phyloP scores from a whole-genome alignment of 2,113 vertebrate genomes.

The Sphyrna mokarran region DNA sequence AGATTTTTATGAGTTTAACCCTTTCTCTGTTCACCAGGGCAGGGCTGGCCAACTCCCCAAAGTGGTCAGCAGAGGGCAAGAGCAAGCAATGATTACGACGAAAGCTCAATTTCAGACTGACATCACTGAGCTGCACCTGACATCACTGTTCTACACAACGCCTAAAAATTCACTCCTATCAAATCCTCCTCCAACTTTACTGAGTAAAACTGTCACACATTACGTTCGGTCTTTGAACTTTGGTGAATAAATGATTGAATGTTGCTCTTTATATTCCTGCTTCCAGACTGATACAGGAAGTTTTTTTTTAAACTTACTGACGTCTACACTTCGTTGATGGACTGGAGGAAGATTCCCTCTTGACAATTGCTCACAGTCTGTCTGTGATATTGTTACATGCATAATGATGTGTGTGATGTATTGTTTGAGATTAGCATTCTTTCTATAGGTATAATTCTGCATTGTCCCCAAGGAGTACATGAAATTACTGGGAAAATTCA shows the following conservation, averaged over 20 bases:
- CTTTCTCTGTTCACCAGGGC: not conserved
- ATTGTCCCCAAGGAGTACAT: too few species aligned
- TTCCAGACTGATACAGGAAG: not conserved
- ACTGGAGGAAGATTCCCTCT: not conserved
- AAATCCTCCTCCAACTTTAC: not conserved
- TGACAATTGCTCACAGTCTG: not conserved
- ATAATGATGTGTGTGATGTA: not conserved
- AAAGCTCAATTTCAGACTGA: not conserved
- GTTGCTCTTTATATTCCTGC: not conserved
- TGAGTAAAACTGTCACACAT: not conserved
- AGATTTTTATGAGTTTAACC: not conserved
- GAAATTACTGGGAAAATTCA: too few species aligned
- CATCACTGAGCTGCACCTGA: not conserved
- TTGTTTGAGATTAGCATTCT: too few species aligned
- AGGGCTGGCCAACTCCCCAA: not conserved
- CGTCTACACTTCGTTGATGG: not conserved
- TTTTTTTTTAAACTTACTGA: not conserved
- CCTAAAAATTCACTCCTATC: not conserved
- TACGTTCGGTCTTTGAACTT: not conserved
- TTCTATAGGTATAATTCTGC: too few species aligned
- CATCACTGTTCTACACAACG: not conserved
- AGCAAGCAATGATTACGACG: not conserved
- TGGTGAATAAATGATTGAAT: not conserved
- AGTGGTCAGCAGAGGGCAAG: slow-evolving; percentile 7
- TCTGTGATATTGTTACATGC: not conserved